phyloP scores from a whole-genome alignment of 2,888 invertebrate species.

The Eupeodes latifasciatus region DNA sequence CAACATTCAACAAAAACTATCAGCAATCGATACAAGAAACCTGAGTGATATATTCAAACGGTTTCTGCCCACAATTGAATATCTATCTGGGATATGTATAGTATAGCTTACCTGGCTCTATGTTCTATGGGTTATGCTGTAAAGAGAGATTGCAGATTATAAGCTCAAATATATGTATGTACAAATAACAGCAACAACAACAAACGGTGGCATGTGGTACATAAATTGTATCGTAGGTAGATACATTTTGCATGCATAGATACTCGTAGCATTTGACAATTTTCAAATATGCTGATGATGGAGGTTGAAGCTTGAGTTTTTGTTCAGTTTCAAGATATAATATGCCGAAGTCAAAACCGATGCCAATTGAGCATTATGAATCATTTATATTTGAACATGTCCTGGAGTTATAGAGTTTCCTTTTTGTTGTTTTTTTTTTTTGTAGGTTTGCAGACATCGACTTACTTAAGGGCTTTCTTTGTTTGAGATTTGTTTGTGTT shows the following conservation, averaged over 20 bases:
- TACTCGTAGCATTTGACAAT: not conserved
- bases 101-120: not conserved
- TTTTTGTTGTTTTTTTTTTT: not conserved
- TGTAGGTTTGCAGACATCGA: not conserved
- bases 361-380: conserved; percentile 23
- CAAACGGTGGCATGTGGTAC: conserved; percentile 24
- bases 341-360: not conserved
- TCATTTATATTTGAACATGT: conserved; percentile 18
- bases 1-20: conserved; percentile 36
- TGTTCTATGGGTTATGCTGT: not conserved
- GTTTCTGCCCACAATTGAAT: conserved; percentile 65
- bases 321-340: not conserved
- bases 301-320: conserved; percentile 5
- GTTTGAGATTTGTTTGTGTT: not conserved
- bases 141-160: conserved; percentile 40
- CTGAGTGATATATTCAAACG: conserved; percentile 72
- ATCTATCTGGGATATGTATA: conserved; percentile 19
- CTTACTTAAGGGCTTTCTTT: not conserved
- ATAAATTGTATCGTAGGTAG: conserved; percentile 31
- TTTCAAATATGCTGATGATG: not conserved
- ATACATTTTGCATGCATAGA: not conserved
- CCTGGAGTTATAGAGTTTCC: conserved; percentile 1
- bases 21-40: conserved; percentile 72
- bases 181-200: not conserved
- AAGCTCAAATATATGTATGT: not conserved